Evolutionary conservation across 2,113 vertebrate genomes (phyloP).

Genomic region (Callocephalon fimbriatum): DNA sequence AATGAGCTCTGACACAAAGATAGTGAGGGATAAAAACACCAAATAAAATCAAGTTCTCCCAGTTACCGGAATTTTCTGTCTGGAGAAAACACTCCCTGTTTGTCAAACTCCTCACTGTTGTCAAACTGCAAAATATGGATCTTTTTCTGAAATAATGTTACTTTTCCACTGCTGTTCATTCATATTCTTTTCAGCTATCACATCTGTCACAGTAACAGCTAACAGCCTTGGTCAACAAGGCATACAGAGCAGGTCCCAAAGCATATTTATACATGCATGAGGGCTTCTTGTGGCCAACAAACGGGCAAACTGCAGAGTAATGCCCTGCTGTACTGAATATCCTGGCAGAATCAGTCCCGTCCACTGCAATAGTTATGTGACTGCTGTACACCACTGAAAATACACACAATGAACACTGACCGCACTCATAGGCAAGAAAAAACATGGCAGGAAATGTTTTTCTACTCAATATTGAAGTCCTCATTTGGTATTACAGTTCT

Average conservation of each 20-base stretch:
- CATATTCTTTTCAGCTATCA: neutral
- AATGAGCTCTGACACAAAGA: constrained; percentile 21
- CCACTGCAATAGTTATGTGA: neutral
- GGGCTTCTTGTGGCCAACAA: fast-evolving
- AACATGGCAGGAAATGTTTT: fast-evolving
- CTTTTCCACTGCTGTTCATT: neutral
- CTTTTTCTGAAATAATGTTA: neutral
- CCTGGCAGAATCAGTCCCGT: neutral
- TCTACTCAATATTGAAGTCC: neutral
- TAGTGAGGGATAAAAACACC: neutral
- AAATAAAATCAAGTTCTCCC: neutral
- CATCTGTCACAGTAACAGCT: neutral
- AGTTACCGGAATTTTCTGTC: neutral
- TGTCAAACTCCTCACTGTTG: neutral
- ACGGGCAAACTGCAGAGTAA: fast-evolving
- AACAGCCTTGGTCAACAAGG: neutral
- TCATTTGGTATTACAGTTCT: neutral
- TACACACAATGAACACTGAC: neutral
- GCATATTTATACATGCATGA: fast-evolving
- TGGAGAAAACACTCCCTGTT: neutral
- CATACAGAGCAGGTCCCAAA: neutral
- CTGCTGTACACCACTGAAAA: neutral
- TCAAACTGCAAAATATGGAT: neutral
- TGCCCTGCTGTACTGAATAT: fast-evolving
- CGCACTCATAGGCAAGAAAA: neutral